A percentile compares a stretch with the other conserved stretches of the same genome.
Evolutionary conservation across 2,113 vertebrate species (phyloP).

Genomic region (Calidris pugnax): DNA sequence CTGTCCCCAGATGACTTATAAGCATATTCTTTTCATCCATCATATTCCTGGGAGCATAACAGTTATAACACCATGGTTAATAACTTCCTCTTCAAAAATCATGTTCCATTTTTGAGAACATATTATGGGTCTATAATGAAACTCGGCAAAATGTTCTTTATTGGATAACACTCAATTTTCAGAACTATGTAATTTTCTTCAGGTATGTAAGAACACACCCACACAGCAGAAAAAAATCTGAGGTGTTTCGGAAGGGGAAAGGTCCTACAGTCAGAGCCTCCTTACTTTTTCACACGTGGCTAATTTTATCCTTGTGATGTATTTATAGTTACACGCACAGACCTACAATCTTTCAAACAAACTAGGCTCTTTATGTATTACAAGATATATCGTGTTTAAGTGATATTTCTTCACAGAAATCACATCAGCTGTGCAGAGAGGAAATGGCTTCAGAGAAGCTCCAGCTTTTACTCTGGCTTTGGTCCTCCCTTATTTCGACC

Average conservation of each 20-base stretch:
- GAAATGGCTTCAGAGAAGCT: not conserved
- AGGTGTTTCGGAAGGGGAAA: not conserved
- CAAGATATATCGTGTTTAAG: not conserved
- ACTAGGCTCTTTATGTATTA: not conserved
- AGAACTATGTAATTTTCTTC: not conserved
- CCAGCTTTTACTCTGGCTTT: not conserved
- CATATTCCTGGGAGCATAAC: not conserved
- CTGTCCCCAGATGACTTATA: not conserved
- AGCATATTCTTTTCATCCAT: constrained; percentile 1
- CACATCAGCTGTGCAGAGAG: not conserved
- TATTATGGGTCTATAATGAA: constrained; percentile 17
- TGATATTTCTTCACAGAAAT: not conserved
- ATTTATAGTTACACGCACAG: not conserved
- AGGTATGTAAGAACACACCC: not conserved
- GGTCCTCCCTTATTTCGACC: not conserved
- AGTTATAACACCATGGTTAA: constrained; percentile 9
- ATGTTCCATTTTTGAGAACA: constrained; percentile 25
- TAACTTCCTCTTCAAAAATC: constrained; percentile 26
- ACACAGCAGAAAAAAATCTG: not conserved
- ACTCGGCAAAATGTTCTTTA: not conserved
- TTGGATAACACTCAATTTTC: not conserved
- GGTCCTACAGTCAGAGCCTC: not conserved
- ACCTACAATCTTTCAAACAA: not conserved
- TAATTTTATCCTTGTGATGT: not conserved
- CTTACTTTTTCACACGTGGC: not conserved